These are phyloP conservation scores for Lithosia quadra DNA, from an alignment of 2,888 invertebrate genomes.

Conservation along the genomic window DNA sequence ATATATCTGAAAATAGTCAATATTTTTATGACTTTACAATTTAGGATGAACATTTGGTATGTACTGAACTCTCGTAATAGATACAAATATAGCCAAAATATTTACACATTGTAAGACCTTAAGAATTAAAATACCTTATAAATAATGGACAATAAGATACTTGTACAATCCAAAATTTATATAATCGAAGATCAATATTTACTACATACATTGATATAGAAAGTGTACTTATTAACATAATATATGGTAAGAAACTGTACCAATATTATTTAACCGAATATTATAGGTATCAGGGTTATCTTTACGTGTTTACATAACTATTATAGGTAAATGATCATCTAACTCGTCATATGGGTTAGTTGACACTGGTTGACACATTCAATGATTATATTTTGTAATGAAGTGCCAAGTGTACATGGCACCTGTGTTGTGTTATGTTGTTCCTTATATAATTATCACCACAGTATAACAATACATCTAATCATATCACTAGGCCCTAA, in stretches of 20 bases:
- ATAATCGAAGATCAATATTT: constrained; percentile 54
- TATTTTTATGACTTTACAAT: constrained; percentile 60
- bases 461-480: constrained; percentile 50
- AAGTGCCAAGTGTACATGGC: constrained; percentile 53
- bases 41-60: constrained; percentile 70
- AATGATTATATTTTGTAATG: constrained; percentile 26
- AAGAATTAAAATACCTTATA: constrained; percentile 61
- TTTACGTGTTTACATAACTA: constrained; percentile 23
- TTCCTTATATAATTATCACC: constrained; percentile 51
- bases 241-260: constrained; percentile 33
- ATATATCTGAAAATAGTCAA: constrained; percentile 71
- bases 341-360: constrained; percentile 28
- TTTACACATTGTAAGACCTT: constrained; percentile 66
- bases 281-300: constrained; percentile 22
- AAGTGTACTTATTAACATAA: constrained; percentile 42
- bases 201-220: constrained; percentile 37
- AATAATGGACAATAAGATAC: constrained; percentile 73
- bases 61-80: constrained; percentile 59
- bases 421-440: constrained; percentile 45
- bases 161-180: constrained; percentile 64
- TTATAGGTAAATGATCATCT: constrained; percentile 25
- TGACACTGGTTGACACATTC: constrained; percentile 29
- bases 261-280: constrained; percentile 30
- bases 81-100: constrained; percentile 66
- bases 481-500: constrained; percentile 62